These are phyloP conservation scores for Marasmarcha lunaedactyla DNA, from an alignment of 2,888 invertebrate genomes.

Conservation along the genomic window DNA sequence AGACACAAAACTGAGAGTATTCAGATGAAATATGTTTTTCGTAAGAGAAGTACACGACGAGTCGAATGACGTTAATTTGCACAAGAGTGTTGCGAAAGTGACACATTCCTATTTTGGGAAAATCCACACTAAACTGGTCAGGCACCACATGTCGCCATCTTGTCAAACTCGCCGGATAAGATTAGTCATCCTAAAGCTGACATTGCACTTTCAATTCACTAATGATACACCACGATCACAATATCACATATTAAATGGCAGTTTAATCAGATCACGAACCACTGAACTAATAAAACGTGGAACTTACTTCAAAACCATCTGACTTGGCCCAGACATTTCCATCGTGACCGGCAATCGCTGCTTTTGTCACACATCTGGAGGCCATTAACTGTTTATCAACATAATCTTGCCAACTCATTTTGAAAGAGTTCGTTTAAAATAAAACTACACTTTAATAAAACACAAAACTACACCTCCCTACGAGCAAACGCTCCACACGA, in stretches of 20 bases:
- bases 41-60: too few species aligned
- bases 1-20: background rate
- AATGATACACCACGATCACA: slow-evolving; percentile 20
- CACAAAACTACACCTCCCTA: slow-evolving; percentile 58
- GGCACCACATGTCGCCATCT: slow-evolving; percentile 69
- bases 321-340: slow-evolving; percentile 96
- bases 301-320: slow-evolving; percentile 92
- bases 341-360: slow-evolving; percentile 95
- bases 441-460: slow-evolving; percentile 65
- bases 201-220: slow-evolving; percentile 28
- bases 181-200: slow-evolving; percentile 43
- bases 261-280: slow-evolving; percentile 32
- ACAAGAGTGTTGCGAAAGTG: slow-evolving; percentile 7
- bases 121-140: slow-evolving; percentile 16
- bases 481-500: slow-evolving; percentile 69
- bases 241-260: too few species aligned
- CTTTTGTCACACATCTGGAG: slow-evolving; percentile 94
- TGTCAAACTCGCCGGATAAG: slow-evolving; percentile 59
- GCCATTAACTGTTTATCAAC: slow-evolving; percentile 97
- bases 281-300: slow-evolving; percentile 31
- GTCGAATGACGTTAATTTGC: too few species aligned
- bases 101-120: slow-evolving; percentile 24
- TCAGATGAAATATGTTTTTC: too few species aligned
- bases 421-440: slow-evolving; percentile 68
- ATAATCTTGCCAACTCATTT: slow-evolving; percentile 98